Evolutionary conservation across 2,113 vertebrate genomes (phyloP), one percentile per base, ranked within the genome.

Genomic region (Deroptyus accipitrinus): DNA sequence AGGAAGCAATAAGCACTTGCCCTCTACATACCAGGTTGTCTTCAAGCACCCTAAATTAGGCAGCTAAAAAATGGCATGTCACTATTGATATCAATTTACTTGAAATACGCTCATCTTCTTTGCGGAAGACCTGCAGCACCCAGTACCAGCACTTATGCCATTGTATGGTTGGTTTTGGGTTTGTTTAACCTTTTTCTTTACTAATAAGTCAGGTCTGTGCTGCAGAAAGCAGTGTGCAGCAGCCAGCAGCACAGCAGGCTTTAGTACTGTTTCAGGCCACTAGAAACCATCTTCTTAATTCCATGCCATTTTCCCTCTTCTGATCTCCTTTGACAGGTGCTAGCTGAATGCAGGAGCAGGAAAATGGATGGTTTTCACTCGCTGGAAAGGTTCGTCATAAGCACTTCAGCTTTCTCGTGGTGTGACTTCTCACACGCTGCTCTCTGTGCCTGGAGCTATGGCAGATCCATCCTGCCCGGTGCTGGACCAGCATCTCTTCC

Each of bases 41-140:
- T 61, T 15, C 1, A 23, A 46, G 85, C 51, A 52, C 22, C 61
- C 24, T 11, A 35, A 87, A 85, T 18, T 6, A 46, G 48, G 42
- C 2, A 62, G 78, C 55, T 74, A 24, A 82, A 46, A 57, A 24
- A 23, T 2, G 31, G 23, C 41, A 8, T 1, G 25, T 44, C 17
- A 3, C 63, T 67, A 74, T 5, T 1, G 16, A 4, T 33, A 86
- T 17, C 48, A 35, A 48, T 62, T 83, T 17, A 25, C 33, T 27
- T 27, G 59, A 83, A 73, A 77, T 7, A 39, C 0, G 11, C 27
- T 13, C 35, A 8, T 77, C 83, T 85, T 62, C 72, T 66, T 16
- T 7, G 48, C 0, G 0, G 52, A 48, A 30, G 2, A 63, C 57
- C 39, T 7, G 30, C 23, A 16, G 48, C 2, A 25, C 19, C 39